Conservation (phyloP, 2,888 invertebrate species). For the Epirrhoe tristata region DNA sequence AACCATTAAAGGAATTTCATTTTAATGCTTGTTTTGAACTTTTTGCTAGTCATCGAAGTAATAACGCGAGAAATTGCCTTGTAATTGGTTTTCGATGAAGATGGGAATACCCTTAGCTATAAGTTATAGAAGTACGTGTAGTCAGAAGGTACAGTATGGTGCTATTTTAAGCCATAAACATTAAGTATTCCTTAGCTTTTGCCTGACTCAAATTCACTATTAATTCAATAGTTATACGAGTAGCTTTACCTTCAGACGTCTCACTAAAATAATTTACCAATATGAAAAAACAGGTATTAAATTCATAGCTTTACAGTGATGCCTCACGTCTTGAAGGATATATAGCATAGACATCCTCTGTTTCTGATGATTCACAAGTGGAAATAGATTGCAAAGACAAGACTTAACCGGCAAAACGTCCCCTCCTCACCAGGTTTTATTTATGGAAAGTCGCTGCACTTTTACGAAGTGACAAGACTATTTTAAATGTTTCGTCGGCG, state of each 20-base stretch:
- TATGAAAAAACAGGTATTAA: neutral
- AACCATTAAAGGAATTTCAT: constrained; percentile 26
- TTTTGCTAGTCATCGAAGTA: constrained; percentile 64
- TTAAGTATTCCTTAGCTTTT: neutral
- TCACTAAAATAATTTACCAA: neutral
- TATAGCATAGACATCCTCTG: neutral
- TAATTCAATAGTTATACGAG: too few species aligned
- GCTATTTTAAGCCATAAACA: neutral
- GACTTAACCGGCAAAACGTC: constrained; percentile 21
- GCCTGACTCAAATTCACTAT: neutral
- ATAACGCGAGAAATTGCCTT: constrained; percentile 59
- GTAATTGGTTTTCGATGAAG: constrained; percentile 62
- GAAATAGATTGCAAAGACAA: constrained; percentile 24
- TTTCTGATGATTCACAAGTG: constrained; percentile 21
- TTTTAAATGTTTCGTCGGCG: constrained; percentile 55
- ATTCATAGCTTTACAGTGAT: neutral
- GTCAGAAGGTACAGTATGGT: neutral
- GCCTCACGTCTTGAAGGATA: neutral
- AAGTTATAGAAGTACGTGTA: neutral
- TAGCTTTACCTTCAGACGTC: too few species aligned
- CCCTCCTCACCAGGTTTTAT: constrained; percentile 44
- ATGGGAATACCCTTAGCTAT: constrained; percentile 43
- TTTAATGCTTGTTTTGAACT: constrained; percentile 38
- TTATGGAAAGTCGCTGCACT: constrained; percentile 57
- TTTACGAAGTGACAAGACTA: constrained; percentile 59